Conservation (phyloP, 2,888 invertebrate species). For the Sepiola atlantica region DNA sequence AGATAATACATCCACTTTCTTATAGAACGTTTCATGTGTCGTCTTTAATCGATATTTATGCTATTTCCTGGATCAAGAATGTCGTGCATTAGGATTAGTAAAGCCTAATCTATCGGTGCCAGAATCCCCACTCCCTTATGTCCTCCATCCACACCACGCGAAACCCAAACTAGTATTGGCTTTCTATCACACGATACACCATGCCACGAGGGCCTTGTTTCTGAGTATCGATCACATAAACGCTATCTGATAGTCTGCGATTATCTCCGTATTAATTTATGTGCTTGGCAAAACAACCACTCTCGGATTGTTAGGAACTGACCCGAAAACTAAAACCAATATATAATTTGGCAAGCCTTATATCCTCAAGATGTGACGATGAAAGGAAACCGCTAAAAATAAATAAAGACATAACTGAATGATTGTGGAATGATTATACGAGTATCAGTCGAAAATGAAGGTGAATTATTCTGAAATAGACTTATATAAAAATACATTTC, state of each 20-base stretch:
- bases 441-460: too few relatives aligned
- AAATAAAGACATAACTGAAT: neutral
- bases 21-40: neutral
- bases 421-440: too few relatives aligned
- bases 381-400: neutral
- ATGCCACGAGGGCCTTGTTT: too few relatives aligned
- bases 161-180: too few relatives aligned
- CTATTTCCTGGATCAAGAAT: neutral
- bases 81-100: neutral
- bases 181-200: too few relatives aligned
- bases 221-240: neutral
- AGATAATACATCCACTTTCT: too few relatives aligned
- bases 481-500: too few relatives aligned
- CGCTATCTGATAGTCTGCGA: neutral
- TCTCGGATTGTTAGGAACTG: neutral
- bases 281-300: neutral
- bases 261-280: neutral
- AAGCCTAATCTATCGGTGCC: neutral
- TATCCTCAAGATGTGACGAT: too few relatives aligned
- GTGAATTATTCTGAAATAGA: too few relatives aligned
- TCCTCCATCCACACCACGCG: neutral
- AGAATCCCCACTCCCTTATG: too few relatives aligned
- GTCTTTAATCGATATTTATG: neutral
- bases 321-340: neutral
- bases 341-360: neutral